Evolutionary conservation across 2,797 vertebrate species (phyloP).

Genomic region (Tympanoctomys barrerae): DNA sequence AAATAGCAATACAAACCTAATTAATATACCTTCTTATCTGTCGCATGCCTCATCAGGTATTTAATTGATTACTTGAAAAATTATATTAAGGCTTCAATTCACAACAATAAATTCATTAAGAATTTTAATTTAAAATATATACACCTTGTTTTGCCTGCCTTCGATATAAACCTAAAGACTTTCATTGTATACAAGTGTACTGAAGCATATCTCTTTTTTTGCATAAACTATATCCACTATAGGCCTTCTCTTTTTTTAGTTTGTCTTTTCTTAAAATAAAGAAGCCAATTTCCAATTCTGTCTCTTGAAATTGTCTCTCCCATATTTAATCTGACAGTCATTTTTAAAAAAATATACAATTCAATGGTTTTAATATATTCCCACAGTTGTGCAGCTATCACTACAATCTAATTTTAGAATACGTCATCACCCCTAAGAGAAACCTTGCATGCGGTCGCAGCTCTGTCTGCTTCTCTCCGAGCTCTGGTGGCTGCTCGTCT

Average conservation of each 20-base stretch:
- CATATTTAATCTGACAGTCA: conserved; percentile 40
- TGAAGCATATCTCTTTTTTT: conserved; percentile 37
- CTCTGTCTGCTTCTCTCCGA: neutral
- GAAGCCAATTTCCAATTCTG: conserved; percentile 40
- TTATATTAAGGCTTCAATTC: neutral
- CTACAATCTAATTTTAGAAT: neutral
- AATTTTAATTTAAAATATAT: conserved; percentile 39
- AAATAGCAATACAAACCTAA: neutral
- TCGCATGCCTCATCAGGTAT: conserved; percentile 8
- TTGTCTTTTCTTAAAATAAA: conserved; percentile 52
- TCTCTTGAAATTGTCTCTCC: conserved; percentile 51
- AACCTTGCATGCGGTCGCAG: neutral
- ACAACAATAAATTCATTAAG: conserved; percentile 6
- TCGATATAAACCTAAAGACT: conserved; percentile 46
- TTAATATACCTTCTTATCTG: neutral
- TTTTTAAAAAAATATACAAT: conserved; percentile 47
- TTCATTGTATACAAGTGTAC: neutral
- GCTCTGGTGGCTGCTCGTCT: neutral
- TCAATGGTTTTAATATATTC: conserved; percentile 42
- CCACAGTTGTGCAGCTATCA: neutral
- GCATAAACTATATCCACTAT: neutral
- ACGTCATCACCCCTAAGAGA: neutral
- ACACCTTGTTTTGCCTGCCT: neutral
- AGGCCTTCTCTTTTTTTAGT: conserved; percentile 16
- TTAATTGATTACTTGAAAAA: conserved; percentile 37